Evolutionary conservation across 2,113 vertebrate species (phyloP).

Genomic region (Mystacornis crossleyi): DNA sequence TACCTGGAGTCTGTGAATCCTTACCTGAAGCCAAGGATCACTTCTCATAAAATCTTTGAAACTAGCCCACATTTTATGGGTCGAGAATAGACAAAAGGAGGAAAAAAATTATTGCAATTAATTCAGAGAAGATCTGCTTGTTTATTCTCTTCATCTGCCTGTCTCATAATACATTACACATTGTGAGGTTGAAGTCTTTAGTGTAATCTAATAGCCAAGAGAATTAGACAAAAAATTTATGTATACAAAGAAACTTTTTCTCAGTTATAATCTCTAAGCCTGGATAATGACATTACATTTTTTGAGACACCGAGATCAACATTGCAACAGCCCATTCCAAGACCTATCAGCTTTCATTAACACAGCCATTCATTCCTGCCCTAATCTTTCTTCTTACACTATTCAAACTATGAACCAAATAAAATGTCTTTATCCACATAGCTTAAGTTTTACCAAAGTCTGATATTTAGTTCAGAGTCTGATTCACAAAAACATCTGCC

Average conservation of each 20-base stretch:
- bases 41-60: not conserved
- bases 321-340: not conserved
- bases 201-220: not conserved
- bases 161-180: not conserved
- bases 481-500: not conserved
- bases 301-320: not conserved
- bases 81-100: not conserved
- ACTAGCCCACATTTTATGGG: not conserved
- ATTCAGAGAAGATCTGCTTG: not conserved
- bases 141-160: not conserved
- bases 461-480: not conserved
- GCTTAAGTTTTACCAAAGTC: not conserved
- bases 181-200: not conserved
- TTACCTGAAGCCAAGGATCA: not conserved
- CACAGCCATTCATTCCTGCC: not conserved
- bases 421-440: not conserved
- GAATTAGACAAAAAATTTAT: not conserved
- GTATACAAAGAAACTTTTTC: not conserved
- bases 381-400: slow-evolving; percentile 34
- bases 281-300: not conserved
- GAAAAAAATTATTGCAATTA: not conserved
- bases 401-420: slow-evolving; percentile 15
- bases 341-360: slow-evolving; percentile 39
- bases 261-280: not conserved
- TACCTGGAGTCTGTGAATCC: not conserved